phyloP scores from a whole-genome alignment of 2,113 vertebrate species.

The Hydropotes inermis region DNA sequence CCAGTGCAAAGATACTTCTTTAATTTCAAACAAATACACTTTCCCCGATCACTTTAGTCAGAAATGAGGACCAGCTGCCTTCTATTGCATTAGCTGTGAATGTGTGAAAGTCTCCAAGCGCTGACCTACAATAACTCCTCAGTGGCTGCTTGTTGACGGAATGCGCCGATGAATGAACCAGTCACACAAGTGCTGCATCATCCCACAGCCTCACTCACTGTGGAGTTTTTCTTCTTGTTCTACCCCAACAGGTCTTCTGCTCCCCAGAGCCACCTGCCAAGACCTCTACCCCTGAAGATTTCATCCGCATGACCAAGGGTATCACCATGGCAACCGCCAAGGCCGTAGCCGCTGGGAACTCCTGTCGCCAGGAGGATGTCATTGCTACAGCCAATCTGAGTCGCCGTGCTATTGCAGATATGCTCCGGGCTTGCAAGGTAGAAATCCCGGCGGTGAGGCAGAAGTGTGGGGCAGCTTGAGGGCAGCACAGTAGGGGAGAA shows the following conservation, averaged over 20 bases:
- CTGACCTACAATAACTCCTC: not conserved
- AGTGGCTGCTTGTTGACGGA: not conserved
- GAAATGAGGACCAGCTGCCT: not conserved
- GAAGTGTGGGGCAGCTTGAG: not conserved
- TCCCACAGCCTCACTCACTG: not conserved
- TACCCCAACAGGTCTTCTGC: slow-evolving; percentile 88
- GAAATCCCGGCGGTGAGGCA: not conserved
- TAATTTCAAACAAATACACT: not conserved
- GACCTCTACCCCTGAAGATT: slow-evolving; percentile 95
- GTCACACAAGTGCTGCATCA: not conserved
- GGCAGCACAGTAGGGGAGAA: not conserved
- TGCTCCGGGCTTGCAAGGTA: slow-evolving; percentile 98
- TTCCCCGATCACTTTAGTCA: not conserved
- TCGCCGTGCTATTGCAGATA: slow-evolving; percentile 94
- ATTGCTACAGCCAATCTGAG: slow-evolving; percentile 97
- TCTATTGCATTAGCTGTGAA: not conserved
- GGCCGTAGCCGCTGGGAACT: slow-evolving; percentile 97
- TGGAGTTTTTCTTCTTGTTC: not conserved
- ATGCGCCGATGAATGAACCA: not conserved
- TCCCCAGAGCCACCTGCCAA: slow-evolving; percentile 90
- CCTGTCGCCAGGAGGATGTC: slow-evolving; percentile 96
- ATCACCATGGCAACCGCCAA: slow-evolving; percentile 98
- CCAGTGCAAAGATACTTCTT: not conserved
- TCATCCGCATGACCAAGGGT: slow-evolving; percentile 98
- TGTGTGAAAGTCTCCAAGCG: not conserved